These are phyloP conservation scores for Agelaius tricolor DNA, from an alignment of 2,113 vertebrate genomes.

Conservation along the genomic window DNA sequence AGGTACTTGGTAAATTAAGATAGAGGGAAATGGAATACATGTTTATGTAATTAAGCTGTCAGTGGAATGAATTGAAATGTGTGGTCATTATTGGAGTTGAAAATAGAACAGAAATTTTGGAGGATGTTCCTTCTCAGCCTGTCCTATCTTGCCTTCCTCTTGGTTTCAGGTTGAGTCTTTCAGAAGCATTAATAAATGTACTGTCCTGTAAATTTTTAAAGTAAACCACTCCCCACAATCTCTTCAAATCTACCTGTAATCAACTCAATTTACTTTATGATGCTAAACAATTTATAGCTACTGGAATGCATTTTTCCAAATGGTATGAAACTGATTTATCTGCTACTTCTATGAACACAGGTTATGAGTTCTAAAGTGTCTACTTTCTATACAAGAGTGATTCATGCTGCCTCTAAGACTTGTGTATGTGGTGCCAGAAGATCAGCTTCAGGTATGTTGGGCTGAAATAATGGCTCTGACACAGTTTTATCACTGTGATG, in stretches of 20 bases:
- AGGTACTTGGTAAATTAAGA: neutral
- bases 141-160: neutral
- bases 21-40: neutral
- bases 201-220: neutral
- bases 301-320: neutral
- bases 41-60: neutral
- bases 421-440: neutral
- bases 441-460: neutral
- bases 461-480: neutral
- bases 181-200: neutral
- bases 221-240: accelerated
- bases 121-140: neutral
- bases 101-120: neutral
- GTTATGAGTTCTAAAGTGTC: neutral
- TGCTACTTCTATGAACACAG: neutral
- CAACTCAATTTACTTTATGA: neutral
- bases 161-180: neutral
- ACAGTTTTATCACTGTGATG: neutral
- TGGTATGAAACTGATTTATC: neutral
- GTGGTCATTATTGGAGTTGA: neutral
- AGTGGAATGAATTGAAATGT: neutral
- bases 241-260: neutral
- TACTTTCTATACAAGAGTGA: neutral
- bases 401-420: neutral
- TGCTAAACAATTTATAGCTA: neutral